Evolutionary conservation across 1,140 invertebrate species (phyloP), one percentile per base, ranked within the genome.

Genomic region (Philopotamus ludificatus): DNA sequence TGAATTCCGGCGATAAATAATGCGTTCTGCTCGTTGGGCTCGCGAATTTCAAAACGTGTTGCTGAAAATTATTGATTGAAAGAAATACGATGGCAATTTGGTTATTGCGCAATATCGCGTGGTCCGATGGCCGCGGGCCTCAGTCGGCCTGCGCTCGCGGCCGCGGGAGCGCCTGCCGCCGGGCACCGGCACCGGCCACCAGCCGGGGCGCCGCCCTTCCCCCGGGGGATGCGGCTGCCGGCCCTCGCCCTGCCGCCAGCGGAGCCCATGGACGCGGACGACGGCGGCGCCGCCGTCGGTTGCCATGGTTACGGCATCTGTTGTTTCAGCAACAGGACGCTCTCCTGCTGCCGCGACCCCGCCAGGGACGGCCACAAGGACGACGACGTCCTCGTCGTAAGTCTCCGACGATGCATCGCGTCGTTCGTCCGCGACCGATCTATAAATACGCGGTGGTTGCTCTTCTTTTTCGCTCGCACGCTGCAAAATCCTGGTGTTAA

Each of bases 251-350:
- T 25, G 50, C 62, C 51, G 22, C n/a, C 15, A 4, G 20, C 21
- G 23, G 42, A 45, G 3, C 10, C 25, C 8, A n/a, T 26, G 26
- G 47, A 55, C 16, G 61, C 20, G 15, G 51, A 57, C 34, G 16
- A 44, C 21, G 51, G 42, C 16, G 51, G 57, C 51, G 16, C 25
- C 23, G 51, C 45, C 22, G n/a, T 1, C 1, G 45, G 59, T 59
- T 65, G 63, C 34, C 22, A 39, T 45, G 57, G 57, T 8, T 61
- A 66, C 64, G n/a, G 64, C 58, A 50, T 49, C 47, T 66, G 64
- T 28, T 66, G 64, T 42, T 66, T 60, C 47, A 41, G 47, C 8
- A 54, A 22, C 47, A 51, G 42, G n/a, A 54, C n/a, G 26, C 1
- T 15, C n/a, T 2, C 26, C 28, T 57, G 53, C 53, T 57, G 53